Evolutionary conservation across 2,113 vertebrate genomes (phyloP), one percentile per base, ranked within the genome.

Genomic region (Rhagologus leucostigma): DNA sequence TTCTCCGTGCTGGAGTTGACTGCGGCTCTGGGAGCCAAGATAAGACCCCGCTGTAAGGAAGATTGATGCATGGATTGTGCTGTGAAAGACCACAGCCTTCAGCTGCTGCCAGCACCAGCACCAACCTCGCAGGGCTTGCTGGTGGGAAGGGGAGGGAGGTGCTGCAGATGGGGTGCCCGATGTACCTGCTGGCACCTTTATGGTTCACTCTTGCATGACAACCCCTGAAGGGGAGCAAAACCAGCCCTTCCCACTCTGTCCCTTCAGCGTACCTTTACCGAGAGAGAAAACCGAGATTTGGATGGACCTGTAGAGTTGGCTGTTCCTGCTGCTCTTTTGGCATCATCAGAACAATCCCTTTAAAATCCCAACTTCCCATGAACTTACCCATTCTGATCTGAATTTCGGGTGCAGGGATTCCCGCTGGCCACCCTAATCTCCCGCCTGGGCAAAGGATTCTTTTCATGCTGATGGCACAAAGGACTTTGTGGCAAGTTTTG

Each of bases 351-450:
- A 64, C 87, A 94, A 96, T 96, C 91, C 68, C 85, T 96, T 95
- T 97, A 92, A 97, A 96, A 93, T 95, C 80, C 57, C 90, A 94
- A 14, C 86, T 97, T 97, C 97, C 96, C 97, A 97, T 92, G 95
- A 97, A 94, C 94, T 93, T 90, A 35, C 55, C 74, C 96, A 97
- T 97, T 97, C 94, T 96, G 84, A 82, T 91, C 86, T 87, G 93
- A 94, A 96, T 96, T 97, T 97, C 90, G 95, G 94, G 94, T 96
- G 94, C 96, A 78, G 81, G 93, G 96, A 97, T 96, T 85, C 96
- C 96, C 20, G 95, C 97, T 97, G 96, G 88, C 65, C 90, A 92
- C 87, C 83, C 87, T 97, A 97, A 96, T 97, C 95, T 97, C 93
- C 63, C 0, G 75, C 85, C 65, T 88, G 83, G 91, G 91, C 86